Conservation (phyloP, 2,113 vertebrate genomes). For the Gila orcuttii region DNA sequence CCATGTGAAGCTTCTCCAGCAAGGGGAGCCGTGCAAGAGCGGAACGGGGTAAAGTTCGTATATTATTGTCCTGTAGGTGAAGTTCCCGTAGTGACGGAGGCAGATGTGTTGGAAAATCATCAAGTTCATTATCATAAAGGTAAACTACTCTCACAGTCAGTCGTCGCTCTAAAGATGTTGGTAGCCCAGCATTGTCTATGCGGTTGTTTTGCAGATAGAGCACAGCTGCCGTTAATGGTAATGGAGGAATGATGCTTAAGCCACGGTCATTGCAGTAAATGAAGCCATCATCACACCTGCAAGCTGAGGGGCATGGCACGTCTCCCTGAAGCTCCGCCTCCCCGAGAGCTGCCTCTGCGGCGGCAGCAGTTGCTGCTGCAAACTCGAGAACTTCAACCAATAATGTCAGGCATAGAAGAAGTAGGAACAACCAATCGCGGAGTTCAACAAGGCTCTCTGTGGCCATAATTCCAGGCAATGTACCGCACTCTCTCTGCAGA, state of each 20-base stretch:
- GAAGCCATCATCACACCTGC: slow-evolving; percentile 90
- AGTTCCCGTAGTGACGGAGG: slow-evolving; percentile 89
- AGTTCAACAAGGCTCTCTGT: slow-evolving; percentile 83
- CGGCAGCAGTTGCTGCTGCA: slow-evolving; percentile 74
- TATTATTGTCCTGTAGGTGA: slow-evolving; percentile 96
- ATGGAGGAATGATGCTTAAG: slow-evolving; percentile 83
- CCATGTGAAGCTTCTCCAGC: slow-evolving; percentile 92
- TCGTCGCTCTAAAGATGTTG: slow-evolving; percentile 79
- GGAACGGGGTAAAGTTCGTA: slow-evolving; percentile 84
- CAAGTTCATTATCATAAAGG: slow-evolving; percentile 91
- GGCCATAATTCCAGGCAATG: slow-evolving; percentile 75
- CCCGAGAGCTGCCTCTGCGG: slow-evolving; percentile 75
- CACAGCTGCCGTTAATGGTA: slow-evolving; percentile 86
- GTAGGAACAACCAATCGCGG: slow-evolving; percentile 88
- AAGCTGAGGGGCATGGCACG: slow-evolving; percentile 83
- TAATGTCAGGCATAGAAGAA: slow-evolving; percentile 88
- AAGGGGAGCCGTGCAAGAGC: slow-evolving; percentile 86
- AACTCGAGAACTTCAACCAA: slow-evolving; percentile 87
- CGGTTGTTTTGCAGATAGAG: slow-evolving; percentile 97
- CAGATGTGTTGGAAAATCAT: slow-evolving; percentile 86
- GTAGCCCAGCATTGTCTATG: slow-evolving; percentile 86
- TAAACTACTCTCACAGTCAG: slow-evolving; percentile 86
- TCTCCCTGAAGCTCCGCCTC: slow-evolving; percentile 72
- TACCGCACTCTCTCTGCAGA: slow-evolving; percentile 27
- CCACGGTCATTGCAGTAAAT: slow-evolving; percentile 97